These are phyloP conservation scores for Conomelus anceps DNA, from an alignment of 2,888 invertebrate species.

Conservation along the genomic window DNA sequence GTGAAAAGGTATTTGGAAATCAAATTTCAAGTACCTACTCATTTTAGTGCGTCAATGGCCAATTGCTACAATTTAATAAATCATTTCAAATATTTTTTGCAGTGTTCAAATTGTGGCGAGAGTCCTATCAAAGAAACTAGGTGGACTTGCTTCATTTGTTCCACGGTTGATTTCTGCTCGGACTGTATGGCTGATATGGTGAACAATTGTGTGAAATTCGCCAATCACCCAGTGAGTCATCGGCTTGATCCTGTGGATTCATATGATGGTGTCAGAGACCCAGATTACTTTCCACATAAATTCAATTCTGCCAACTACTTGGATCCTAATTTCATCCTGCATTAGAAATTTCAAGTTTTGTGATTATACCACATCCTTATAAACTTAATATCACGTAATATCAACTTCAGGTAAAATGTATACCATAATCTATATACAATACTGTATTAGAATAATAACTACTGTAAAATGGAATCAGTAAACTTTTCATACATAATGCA, in stretches of 20 bases:
- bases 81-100: slow-evolving; percentile 31
- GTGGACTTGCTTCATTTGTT: slow-evolving; percentile 65
- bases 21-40: no score
- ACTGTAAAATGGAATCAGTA: no score
- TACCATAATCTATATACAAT: no score
- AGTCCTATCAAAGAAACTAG: slow-evolving; percentile 57
- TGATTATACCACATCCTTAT: no score
- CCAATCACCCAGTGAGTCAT: slow-evolving; percentile 29
- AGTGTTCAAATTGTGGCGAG: slow-evolving; percentile 59
- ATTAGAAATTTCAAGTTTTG: no score
- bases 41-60: no score
- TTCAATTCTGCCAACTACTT: slow-evolving; percentile 33
- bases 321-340: slow-evolving; percentile 33
- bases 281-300: slow-evolving; percentile 29
- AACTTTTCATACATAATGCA: no score
- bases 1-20: no score
- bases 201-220: slow-evolving; percentile 13
- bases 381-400: not conserved
- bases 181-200: slow-evolving; percentile 47
- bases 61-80: not conserved
- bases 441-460: no score
- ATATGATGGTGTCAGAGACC: slow-evolving; percentile 23
- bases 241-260: slow-evolving; percentile 26
- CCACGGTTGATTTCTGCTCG: slow-evolving; percentile 55
- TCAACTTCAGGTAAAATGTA: no score